Base-by-base conservation (phyloP, 2,797 vertebrate species). In the Phrynocephalus vlangalii region DNA sequence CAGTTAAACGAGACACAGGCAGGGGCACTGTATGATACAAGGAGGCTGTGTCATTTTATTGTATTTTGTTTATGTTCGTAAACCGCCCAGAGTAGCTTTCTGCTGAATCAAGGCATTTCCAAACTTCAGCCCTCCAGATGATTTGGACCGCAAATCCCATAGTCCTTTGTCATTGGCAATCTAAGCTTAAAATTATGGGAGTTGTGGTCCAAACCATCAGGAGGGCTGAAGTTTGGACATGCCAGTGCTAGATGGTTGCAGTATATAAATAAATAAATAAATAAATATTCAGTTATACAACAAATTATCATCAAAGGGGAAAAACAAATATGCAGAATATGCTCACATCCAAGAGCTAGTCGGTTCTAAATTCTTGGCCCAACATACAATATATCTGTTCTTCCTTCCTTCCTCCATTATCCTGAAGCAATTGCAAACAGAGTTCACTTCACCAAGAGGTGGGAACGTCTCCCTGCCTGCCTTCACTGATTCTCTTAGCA, bases 401-500 rank as follows among this genome's bases (percentile, higher is more conserved):
- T 44, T 28, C 28, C n/a, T 44, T 28, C 28, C n/a, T 76, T 18
- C 24, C 60, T 26, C 48, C 20, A 56, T 77, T 68, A 30, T 78
- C 38, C 44, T 15, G 88, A 91, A 88, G 22, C 56, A 84, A 82
- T 20, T 73, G 16, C 79, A 28, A 13, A 76, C 28, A 33, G 22
- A 48, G 48, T 81, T 38, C 63, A 18, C 5, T 22, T 4, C 84
- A 86, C 13, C 38, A 52, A 83, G 60, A 67, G 33, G 18, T 30
- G 28, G 90, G 28, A 48, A 3, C 68, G 73, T 44, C 9, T 66
- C 4, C 16, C 88, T 68, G 0, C 22, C 82, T 26, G 63, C 67
- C 16, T 60, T 81, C 26, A 73, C 48, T 50, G 86, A 50, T 68
- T 84, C 77, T 81, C 75, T 28, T 85, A 77, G 93, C 79, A 84